Percentiles rank a stretch among this genome's conserved stretches.
These are phyloP conservation scores for Drepana falcataria DNA, from an alignment of 2,888 invertebrate species.

Conservation along the genomic window DNA sequence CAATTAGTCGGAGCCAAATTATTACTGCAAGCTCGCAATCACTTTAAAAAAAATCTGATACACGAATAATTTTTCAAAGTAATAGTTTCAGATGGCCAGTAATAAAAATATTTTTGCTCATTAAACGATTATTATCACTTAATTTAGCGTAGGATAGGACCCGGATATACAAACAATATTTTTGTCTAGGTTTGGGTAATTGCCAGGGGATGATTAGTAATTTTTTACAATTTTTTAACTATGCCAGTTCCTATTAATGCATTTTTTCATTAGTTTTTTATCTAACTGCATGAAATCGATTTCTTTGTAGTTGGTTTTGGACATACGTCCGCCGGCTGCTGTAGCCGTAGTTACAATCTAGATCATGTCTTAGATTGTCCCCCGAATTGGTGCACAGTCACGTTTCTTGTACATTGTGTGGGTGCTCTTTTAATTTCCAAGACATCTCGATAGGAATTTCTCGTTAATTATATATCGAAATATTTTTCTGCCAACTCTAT, in stretches of 20 bases:
- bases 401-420: constrained; percentile 58
- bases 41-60: constrained; percentile 41
- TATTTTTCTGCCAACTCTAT: constrained; percentile 41
- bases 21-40: constrained; percentile 49
- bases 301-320: constrained; percentile 69
- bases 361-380: constrained; percentile 73
- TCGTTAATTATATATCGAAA: constrained; percentile 60
- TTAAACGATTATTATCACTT: constrained; percentile 56
- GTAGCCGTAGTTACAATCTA: constrained; percentile 66
- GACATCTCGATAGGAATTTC: constrained; percentile 58
- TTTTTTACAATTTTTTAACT: constrained; percentile 31
- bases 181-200: constrained; percentile 65
- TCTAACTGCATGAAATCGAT: constrained; percentile 58
- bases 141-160: constrained; percentile 30
- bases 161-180: constrained; percentile 33
- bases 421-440: constrained; percentile 57
- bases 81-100: constrained; percentile 47
- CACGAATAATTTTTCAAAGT: constrained; percentile 48
- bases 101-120: constrained; percentile 62
- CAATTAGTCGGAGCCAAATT: constrained; percentile 48
- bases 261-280: constrained; percentile 55
- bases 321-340: constrained; percentile 56
- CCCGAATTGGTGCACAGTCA: constrained; percentile 64
- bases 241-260: constrained; percentile 49
- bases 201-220: constrained; percentile 74